Evolutionary conservation across 2,113 vertebrate species (phyloP), one percentile per base, ranked within the genome.

Genomic region (Turdus rufiventris): DNA sequence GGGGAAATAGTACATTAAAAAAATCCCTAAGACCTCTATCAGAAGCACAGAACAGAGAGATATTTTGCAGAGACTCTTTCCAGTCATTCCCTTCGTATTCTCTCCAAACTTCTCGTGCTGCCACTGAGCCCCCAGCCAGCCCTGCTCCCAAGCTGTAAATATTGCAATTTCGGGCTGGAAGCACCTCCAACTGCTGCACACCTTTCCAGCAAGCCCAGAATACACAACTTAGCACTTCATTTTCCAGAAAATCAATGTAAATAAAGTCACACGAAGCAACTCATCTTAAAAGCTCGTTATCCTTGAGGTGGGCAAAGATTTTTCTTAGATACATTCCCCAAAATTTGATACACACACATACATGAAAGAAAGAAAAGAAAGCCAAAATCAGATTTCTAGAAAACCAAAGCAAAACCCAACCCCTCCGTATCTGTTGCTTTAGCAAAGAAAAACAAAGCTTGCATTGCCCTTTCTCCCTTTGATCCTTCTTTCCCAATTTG

Each of bases 181-280:
- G 88, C 48, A 96, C 71, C 51, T 94, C 72, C 34, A 72, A 83
- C 54, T 54, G 77, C 43, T 26, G 43, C 66, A 66, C 75, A 91
- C 78, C 85, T 96, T 91, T 84, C 86, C 71, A 94, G 73, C 86
- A 71, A 85, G 75, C 56, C 74, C 58, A 19, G 87, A 94, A 96
- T 40, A 71, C 33, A 82, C 88, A 97, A 89, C 94, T 96, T 77
- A 72, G 65, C 80, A 96, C 96, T 97, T 97, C 83, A 86, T 97
- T 98, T 96, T 85, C 94, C 81, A 93, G 78, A 92, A 97, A 95
- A 97, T 94, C 89, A 87, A 96, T 97, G 96, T 77, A 97, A 98
- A 97, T 95, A 43, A 97, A 97, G 97, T 97, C 94, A 96, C 16
- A 2, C 31, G 10, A 84, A 96, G 88, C 86, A 67, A 81, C 77